These are phyloP conservation scores for Hipposideros armiger DNA, from an alignment of 2,113 vertebrate species.

Conservation along the genomic window DNA sequence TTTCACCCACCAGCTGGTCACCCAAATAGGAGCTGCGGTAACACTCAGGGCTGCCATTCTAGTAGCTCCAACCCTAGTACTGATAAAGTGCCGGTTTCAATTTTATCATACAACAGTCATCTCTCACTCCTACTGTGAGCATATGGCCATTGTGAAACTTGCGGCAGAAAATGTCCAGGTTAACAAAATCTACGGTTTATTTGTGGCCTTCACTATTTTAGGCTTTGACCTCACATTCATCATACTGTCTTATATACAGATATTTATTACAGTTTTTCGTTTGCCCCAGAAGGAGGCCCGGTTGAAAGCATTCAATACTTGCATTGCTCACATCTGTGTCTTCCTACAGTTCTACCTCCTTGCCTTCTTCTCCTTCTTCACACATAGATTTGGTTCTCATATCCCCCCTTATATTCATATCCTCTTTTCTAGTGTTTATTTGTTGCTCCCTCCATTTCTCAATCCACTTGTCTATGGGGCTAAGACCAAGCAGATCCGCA, in stretches of 20 bases:
- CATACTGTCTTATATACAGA: neutral
- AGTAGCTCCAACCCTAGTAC: neutral
- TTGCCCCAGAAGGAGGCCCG: constrained; percentile 28
- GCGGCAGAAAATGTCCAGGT: no score
- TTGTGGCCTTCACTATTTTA: neutral
- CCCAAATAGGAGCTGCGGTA: neutral
- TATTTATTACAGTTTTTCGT: neutral
- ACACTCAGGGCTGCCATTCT: neutral
- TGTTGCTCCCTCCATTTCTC: constrained; percentile 43
- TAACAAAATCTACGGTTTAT: constrained; percentile 41
- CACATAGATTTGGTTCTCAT: constrained; percentile 36
- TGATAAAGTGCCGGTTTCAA: constrained; percentile 42
- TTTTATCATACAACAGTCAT: constrained; percentile 22
- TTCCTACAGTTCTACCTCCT: constrained; percentile 62
- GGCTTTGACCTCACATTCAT: neutral
- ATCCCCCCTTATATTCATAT: constrained; percentile 43
- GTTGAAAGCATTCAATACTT: constrained; percentile 60
- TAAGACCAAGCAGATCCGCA: constrained; percentile 49
- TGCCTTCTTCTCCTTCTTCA: constrained; percentile 28
- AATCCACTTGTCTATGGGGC: constrained; percentile 46
- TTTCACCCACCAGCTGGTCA: constrained; percentile 23
- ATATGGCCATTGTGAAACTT: no score
- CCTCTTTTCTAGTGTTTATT: constrained; percentile 20
- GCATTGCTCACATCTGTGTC: constrained; percentile 54
- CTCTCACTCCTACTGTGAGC: no score